Evolutionary conservation across 1,140 invertebrate genomes (phyloP), one percentile per base, ranked within the genome.

Genomic region (Ips nitidus): DNA sequence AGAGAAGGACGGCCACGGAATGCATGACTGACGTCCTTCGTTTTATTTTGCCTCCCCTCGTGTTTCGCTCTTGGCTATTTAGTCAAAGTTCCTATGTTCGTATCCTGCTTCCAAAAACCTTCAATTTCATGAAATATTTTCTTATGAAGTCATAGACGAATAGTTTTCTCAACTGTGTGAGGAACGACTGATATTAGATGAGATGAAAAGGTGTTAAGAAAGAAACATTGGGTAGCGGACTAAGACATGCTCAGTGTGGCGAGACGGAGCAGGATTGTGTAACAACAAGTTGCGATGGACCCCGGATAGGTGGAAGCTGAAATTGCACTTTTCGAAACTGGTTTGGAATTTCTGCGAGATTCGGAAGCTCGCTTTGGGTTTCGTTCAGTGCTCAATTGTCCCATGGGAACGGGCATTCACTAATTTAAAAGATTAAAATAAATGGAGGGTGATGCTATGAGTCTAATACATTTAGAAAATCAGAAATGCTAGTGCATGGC

Each of bases 201-300:
- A 22, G 22, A 22, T 22, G 22, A 22, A 22, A 22, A 22, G 22
- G 22, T 22, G 22, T 22, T 22, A 22, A 22, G 22, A 0, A 22
- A 22, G 22, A 22, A 42, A 45, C 43, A 58, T 43, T 58, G 45
- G 43, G 7, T 38, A 1, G 36, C 8, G 52, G 57, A 45, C 66
- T 69, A 61, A 56, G 41, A 22, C 36, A 40, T 37, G 47, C n/a
- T 56, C 52, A 53, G 36, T 62, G 52, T 7, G 36, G 55, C 66
- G 59, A 57, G 58, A 62, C 59, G 66, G 42, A 68, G 56, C 56
- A 47, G 66, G 58, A 60, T 69, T 59, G 57, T 68, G 66, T 61
- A 69, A 69, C 22, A 22, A 22, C 66, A 69, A 69, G 66, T 69
- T 69, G 66, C 66, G 59, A 69, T 69, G 52, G 66, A 53, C 45